phyloP scores from a whole-genome alignment of 53 echinoderm and acorn worm species.

The Holothuria scabra region DNA sequence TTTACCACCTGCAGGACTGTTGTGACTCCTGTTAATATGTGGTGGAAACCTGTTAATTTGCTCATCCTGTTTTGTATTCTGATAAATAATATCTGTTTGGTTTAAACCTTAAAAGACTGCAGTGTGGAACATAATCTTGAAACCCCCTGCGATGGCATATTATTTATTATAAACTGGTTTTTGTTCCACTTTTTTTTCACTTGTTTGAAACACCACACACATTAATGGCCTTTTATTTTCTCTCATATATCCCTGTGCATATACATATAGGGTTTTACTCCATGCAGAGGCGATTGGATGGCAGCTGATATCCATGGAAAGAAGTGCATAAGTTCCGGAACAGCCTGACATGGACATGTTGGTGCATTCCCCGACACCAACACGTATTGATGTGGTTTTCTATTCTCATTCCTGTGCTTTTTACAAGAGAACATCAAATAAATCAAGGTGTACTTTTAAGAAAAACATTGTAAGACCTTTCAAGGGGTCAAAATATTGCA shows the following conservation, averaged over 20 bases:
- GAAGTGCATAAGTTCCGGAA: not conserved
- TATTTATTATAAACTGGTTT: too few species aligned
- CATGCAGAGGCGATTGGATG: slow-evolving; percentile 26
- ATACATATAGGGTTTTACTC: slow-evolving; percentile 43
- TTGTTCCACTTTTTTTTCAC: too few species aligned
- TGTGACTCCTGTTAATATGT: slow-evolving; percentile 2
- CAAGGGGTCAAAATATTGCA: too few species aligned
- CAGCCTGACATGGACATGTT: slow-evolving; percentile 37
- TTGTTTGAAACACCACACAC: slow-evolving; percentile 19
- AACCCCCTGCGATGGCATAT: too few species aligned
- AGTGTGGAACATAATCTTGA: too few species aligned
- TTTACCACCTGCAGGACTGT: slow-evolving; percentile 32
- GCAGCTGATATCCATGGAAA: slow-evolving; percentile 26
- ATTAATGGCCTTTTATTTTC: slow-evolving; percentile 48
- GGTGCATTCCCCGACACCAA: slow-evolving; percentile 47
- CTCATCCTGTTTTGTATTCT: too few species aligned
- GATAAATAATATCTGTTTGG: too few species aligned
- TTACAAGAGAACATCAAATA: not conserved
- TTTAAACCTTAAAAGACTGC: too few species aligned
- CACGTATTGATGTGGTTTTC: slow-evolving; percentile 48
- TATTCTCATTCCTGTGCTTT: slow-evolving; percentile 47
- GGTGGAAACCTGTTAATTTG: not conserved
- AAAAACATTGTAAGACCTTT: too few species aligned
- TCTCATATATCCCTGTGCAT: slow-evolving; percentile 48
- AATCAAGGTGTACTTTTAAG: too few species aligned